These are phyloP conservation scores for Scyliorhinus canicula DNA, from an alignment of 2,797 vertebrate genomes.

Conservation along the genomic window DNA sequence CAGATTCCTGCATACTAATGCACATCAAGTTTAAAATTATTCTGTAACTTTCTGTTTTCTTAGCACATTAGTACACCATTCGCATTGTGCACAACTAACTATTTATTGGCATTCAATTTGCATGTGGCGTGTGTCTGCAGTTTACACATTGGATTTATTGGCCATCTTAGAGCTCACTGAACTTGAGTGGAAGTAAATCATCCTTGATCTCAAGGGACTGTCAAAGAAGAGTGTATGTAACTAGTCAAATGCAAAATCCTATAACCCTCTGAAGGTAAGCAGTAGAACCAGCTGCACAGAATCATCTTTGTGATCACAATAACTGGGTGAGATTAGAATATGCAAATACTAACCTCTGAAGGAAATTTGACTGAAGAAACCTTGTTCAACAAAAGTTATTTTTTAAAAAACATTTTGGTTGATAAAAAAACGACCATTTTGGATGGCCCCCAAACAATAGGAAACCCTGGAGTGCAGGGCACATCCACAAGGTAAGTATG, in stretches of 20 bases:
- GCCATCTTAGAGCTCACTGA: no score
- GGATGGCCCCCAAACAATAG: no score
- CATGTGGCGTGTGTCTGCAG: background rate
- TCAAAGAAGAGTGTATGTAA: background rate
- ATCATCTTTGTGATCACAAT: background rate
- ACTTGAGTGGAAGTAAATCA: no score
- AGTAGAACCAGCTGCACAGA: background rate
- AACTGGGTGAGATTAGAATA: background rate
- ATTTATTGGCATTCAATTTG: background rate
- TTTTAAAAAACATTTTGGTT: background rate
- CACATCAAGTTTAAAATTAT: background rate
- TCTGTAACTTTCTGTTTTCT: background rate
- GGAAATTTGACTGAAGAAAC: background rate
- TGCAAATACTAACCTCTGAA: background rate
- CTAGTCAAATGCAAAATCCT: background rate
- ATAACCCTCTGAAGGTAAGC: background rate
- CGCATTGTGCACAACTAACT: background rate
- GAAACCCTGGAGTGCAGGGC: no score
- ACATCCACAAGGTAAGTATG: no score
- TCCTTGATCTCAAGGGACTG: no score
- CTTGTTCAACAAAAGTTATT: background rate
- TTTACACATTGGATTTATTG: no score
- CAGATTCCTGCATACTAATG: background rate
- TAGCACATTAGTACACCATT: background rate
- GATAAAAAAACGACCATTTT: no score